phyloP scores from a whole-genome alignment of 1,140 invertebrate species.

The Trichonephila clavipes region DNA sequence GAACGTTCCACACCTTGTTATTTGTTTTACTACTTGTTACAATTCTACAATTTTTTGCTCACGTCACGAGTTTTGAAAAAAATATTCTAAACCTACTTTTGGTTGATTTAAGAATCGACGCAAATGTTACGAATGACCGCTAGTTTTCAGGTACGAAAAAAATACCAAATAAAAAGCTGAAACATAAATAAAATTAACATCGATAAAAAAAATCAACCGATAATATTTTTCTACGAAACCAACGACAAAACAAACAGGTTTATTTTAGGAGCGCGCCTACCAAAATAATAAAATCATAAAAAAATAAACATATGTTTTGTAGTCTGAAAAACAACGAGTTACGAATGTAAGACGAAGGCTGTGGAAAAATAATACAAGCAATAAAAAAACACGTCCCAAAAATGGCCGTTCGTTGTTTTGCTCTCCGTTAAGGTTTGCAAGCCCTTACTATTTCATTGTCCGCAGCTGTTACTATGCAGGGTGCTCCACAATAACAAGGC shows the following conservation, averaged over 20 bases:
- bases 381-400: conserved; percentile 19
- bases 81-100: neutral
- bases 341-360: neutral
- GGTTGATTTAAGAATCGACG: neutral
- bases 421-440: neutral
- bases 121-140: conserved; percentile 42
- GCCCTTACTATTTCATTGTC: conserved; percentile 40
- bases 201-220: neutral
- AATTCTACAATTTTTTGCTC: neutral
- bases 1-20: too few species aligned
- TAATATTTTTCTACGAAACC: neutral
- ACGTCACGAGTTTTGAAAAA: neutral
- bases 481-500: neutral
- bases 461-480: conserved; percentile 7
- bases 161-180: neutral
- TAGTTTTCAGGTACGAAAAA: neutral
- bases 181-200: conserved; percentile 21
- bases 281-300: neutral
- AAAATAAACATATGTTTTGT: conserved; percentile 23
- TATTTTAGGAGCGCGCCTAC: neutral
- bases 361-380: conserved; percentile 11
- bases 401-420: conserved; percentile 16
- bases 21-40: too few species aligned
- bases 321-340: conserved; percentile 3
- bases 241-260: neutral